Evolutionary conservation across 2,888 invertebrate genomes (phyloP).

Genomic region (Amiota minor): DNA sequence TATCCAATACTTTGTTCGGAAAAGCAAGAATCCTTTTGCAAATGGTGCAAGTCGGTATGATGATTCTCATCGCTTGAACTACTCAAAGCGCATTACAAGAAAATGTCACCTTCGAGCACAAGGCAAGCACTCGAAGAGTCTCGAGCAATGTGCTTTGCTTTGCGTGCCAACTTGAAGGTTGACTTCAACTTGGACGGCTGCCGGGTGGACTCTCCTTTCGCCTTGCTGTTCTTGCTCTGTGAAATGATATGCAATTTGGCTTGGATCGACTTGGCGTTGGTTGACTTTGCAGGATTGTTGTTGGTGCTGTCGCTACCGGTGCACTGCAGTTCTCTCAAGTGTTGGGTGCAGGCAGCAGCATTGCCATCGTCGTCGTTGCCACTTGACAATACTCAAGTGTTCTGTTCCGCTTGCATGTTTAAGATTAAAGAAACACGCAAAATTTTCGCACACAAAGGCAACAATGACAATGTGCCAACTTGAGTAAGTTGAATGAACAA

Average conservation of each 20-base stretch:
- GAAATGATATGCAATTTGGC: neutral
- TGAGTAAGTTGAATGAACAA: neutral
- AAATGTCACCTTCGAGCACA: constrained; percentile 29
- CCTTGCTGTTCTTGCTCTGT: neutral
- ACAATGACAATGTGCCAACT: constrained; percentile 24
- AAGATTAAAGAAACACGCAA: constrained; percentile 56
- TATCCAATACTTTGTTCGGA: constrained; percentile 21
- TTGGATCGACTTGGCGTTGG: neutral
- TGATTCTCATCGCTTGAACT: neutral
- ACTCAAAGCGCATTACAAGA: constrained; percentile 28
- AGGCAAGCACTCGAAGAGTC: constrained; percentile 22
- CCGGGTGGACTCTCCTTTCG: constrained; percentile 3
- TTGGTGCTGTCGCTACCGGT: neutral
- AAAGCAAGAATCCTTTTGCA: neutral
- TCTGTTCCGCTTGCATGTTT: constrained; percentile 67
- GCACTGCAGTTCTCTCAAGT: constrained; percentile 21
- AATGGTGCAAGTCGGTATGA: neutral
- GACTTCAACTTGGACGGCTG: neutral
- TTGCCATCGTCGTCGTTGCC: constrained; percentile 43
- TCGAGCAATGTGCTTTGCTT: constrained; percentile 13
- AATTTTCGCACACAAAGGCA: constrained; percentile 27
- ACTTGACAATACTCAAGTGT: constrained; percentile 65
- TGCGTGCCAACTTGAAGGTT: constrained; percentile 26
- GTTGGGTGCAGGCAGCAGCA: constrained; percentile 20
- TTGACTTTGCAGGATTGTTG: neutral